Evolutionary conservation across 2,113 vertebrate genomes (phyloP).

Genomic region (Cottus gobio): DNA sequence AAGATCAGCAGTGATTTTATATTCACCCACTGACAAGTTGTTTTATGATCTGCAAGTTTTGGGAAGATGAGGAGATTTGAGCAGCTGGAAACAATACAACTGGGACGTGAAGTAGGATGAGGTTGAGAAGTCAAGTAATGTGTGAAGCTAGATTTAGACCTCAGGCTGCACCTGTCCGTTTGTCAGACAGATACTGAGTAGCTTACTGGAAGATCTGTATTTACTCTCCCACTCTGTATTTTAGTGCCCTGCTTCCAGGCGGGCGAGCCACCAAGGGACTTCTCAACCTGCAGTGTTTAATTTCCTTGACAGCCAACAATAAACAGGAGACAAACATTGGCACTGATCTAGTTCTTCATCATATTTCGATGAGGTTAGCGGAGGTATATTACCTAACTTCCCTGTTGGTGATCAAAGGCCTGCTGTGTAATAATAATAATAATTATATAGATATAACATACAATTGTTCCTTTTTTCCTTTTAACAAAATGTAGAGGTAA

Average conservation of each 20-base stretch:
- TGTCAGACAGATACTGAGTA: conserved; percentile 7
- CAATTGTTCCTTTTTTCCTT: background rate
- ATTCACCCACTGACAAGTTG: conserved; percentile 13
- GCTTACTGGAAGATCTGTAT: conserved; percentile 17
- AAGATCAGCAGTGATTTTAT: background rate
- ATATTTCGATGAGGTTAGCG: conserved; percentile 2
- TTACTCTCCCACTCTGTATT: conserved; percentile 23
- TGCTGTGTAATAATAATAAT: background rate
- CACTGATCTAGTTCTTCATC: conserved; percentile 34
- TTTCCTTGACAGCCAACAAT: conserved; percentile 61
- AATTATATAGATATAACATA: no score
- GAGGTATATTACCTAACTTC: background rate
- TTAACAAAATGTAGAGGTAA: background rate
- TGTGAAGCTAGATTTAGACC: conserved; percentile 12
- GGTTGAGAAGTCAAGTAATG: conserved; percentile 14
- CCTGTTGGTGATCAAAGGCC: background rate
- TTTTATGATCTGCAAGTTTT: conserved; percentile 3
- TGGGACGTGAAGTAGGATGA: conserved; percentile 4
- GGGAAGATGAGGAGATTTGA: conserved; percentile 16
- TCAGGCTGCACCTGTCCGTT: background rate
- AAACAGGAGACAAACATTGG: conserved; percentile 57
- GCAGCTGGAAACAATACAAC: conserved; percentile 22
- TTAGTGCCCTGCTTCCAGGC: background rate
- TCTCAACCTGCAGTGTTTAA: conserved; percentile 48
- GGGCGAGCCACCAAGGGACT: conserved; percentile 6